Conservation (phyloP, 2,113 vertebrate species). For the Anseranas semipalmata region DNA sequence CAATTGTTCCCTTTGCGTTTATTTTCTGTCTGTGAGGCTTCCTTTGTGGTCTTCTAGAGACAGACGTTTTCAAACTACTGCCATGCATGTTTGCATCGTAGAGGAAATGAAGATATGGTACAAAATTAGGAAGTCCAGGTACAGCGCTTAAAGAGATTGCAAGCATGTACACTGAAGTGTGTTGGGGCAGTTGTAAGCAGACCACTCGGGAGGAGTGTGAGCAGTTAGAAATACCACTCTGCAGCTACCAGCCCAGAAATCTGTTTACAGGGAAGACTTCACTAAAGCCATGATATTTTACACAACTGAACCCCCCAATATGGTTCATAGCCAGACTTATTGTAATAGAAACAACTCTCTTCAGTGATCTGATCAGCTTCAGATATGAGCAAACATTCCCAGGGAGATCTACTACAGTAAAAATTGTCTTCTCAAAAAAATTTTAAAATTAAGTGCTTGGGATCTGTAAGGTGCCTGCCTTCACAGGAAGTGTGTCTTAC, state of each 20-base stretch:
- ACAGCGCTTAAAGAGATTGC: not conserved
- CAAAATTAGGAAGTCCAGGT: not conserved
- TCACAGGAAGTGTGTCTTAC: not conserved
- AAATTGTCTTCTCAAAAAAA: not conserved
- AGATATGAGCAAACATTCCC: not conserved
- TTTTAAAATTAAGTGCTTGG: not conserved
- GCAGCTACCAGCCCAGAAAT: not conserved
- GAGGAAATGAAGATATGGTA: not conserved
- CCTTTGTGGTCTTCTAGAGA: not conserved
- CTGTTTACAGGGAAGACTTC: not conserved
- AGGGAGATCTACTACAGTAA: not conserved
- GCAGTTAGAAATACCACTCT: not conserved
- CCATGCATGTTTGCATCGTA: not conserved
- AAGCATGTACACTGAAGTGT: not conserved
- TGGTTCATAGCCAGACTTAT: not conserved
- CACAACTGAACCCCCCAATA: not conserved
- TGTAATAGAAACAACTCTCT: not conserved
- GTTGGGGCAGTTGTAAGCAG: not conserved
- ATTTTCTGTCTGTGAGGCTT: conserved; percentile 18
- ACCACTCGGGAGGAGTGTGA: not conserved
- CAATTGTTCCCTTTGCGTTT: conserved; percentile 73
- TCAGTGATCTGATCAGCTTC: too few species aligned
- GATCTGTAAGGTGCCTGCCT: not conserved
- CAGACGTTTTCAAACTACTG: not conserved
- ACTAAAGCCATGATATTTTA: not conserved